These are phyloP conservation scores for Quiscalus mexicanus DNA, from an alignment of 2,113 vertebrate species.

Conservation along the genomic window DNA sequence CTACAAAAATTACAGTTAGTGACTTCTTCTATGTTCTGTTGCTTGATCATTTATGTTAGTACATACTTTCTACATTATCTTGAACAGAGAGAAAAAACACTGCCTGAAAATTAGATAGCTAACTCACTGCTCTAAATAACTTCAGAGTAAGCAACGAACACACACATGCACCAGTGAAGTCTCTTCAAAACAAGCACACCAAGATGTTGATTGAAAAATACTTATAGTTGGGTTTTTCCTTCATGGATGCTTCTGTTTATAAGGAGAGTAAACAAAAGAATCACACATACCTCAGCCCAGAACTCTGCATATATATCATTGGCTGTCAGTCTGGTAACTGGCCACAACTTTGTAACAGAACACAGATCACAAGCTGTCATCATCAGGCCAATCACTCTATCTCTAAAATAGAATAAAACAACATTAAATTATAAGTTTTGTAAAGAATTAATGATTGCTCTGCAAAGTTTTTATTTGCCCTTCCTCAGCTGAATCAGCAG, in stretches of 20 bases:
- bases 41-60: not conserved
- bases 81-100: not conserved
- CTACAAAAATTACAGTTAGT: not conserved
- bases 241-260: not conserved
- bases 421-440: not conserved
- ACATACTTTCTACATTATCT: not conserved
- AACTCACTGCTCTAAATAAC: not conserved
- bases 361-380: constrained; percentile 99
- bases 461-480: not conserved
- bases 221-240: not conserved
- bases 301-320: constrained; percentile 98
- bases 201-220: not conserved
- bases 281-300: constrained; percentile 91
- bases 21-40: not conserved
- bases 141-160: not conserved
- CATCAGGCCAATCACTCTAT: constrained; percentile 96
- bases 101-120: not conserved
- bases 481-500: not conserved
- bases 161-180: not conserved
- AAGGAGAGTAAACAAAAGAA: not conserved
- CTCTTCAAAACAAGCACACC: not conserved
- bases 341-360: constrained; percentile 97
- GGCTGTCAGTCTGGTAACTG: constrained; percentile 89
- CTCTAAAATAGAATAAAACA: constrained; percentile 80
- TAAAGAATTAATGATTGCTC: not conserved